These are phyloP conservation scores for Channallabes apus DNA, from an alignment of 2,797 vertebrate species.

Conservation along the genomic window DNA sequence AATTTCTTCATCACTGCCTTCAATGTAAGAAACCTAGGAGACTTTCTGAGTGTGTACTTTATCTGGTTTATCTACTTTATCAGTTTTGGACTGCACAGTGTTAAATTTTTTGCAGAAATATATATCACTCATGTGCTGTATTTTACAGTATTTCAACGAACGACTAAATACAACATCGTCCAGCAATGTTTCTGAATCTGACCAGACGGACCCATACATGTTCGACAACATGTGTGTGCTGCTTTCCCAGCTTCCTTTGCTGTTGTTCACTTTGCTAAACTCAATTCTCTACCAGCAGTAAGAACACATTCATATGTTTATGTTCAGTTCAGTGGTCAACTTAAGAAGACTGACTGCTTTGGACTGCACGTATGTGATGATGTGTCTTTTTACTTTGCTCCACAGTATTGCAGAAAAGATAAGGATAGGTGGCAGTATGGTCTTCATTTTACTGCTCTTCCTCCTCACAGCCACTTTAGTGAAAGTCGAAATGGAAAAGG, in stretches of 20 bases:
- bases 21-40: constrained; percentile 63
- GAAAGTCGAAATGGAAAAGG: constrained; percentile 69
- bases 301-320: constrained; percentile 32
- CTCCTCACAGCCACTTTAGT: constrained; percentile 75
- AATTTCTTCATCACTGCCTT: constrained; percentile 88
- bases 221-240: constrained; percentile 76
- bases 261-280: constrained; percentile 76
- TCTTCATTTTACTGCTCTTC: constrained; percentile 77
- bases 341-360: neutral
- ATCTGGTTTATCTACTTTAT: too few relatives aligned
- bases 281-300: constrained; percentile 76
- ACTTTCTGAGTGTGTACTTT: neutral
- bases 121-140: neutral
- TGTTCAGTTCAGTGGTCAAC: neutral
- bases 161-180: constrained; percentile 51
- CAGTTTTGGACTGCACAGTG: neutral
- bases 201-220: constrained; percentile 43
- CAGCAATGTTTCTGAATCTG: constrained; percentile 8
- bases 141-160: constrained; percentile 70
- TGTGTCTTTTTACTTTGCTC: constrained; percentile 39
- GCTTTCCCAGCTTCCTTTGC: constrained; percentile 72
- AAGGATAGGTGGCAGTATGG: constrained; percentile 78
- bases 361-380: neutral
- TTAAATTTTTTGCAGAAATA: neutral
- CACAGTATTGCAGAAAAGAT: constrained; percentile 76